Evolutionary conservation across 2,113 vertebrate species (phyloP).

Genomic region (Barnardius zonarius): DNA sequence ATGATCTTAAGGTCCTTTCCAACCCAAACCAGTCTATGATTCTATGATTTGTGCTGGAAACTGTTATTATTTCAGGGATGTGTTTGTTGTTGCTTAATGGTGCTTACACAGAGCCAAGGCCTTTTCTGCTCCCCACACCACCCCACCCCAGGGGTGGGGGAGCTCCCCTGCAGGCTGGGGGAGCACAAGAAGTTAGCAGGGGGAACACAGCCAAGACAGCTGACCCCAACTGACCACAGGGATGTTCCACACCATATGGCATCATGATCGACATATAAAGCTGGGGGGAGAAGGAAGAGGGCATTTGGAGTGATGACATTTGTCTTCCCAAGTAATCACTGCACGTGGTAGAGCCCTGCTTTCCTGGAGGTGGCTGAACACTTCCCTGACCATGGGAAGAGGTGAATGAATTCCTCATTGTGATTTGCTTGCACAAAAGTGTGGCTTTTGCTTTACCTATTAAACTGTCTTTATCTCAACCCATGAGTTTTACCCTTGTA

Average conservation of each 20-base stretch:
- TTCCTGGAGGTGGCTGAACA: background rate
- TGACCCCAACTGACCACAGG: background rate
- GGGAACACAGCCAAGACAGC: accelerated
- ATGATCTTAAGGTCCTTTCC: background rate
- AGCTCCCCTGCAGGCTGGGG: background rate
- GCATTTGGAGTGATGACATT: background rate
- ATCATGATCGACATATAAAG: background rate
- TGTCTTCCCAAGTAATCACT: background rate
- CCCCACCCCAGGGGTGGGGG: background rate
- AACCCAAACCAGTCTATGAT: background rate
- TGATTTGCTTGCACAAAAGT: background rate
- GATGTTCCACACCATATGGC: background rate
- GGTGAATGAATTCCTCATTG: background rate
- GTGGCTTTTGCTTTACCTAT: background rate
- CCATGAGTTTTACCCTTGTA: background rate
- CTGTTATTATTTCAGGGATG: background rate
- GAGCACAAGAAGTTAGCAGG: background rate
- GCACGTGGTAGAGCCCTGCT: background rate
- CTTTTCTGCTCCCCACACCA: background rate
- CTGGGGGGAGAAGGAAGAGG: background rate
- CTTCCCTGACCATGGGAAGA: background rate
- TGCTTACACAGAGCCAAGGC: background rate
- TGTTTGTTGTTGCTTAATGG: background rate
- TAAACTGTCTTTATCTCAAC: background rate
- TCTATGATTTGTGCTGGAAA: background rate